Evolutionary conservation across 2,888 invertebrate genomes (phyloP).

Genomic region (Rhagophthalmus giganteus): DNA sequence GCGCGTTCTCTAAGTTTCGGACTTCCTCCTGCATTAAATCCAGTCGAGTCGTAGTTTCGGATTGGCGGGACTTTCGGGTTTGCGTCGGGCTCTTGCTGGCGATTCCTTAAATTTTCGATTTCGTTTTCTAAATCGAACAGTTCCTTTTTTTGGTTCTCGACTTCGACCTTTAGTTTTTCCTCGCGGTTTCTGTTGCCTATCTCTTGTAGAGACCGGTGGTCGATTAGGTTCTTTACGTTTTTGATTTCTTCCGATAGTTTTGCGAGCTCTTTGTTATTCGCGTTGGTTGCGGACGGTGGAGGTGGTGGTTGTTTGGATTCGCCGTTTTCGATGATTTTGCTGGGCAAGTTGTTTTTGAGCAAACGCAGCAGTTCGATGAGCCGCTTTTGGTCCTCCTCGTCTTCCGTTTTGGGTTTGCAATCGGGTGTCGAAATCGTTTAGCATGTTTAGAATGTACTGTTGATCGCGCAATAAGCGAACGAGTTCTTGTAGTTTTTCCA

Average conservation of each 20-base stretch:
- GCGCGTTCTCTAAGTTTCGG: no score
- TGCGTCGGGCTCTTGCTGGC: no score
- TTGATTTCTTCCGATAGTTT: slow-evolving; percentile 11
- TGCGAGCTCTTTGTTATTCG: slow-evolving; percentile 8
- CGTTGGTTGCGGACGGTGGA: no score
- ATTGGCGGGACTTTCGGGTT: no score
- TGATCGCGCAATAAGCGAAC: slow-evolving; percentile 47
- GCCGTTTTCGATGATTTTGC: no score
- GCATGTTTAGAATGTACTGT: slow-evolving; percentile 41
- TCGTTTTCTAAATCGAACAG: slow-evolving; percentile 2
- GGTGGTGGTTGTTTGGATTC: no score
- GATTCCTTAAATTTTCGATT: slow-evolving; percentile 6
- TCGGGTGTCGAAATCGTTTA: slow-evolving; percentile 33
- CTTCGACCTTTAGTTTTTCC: slow-evolving; percentile 4
- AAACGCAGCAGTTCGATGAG: slow-evolving; percentile 7
- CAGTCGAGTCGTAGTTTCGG: no score
- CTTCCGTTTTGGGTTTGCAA: slow-evolving; percentile 4
- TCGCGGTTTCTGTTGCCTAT: slow-evolving; percentile 3
- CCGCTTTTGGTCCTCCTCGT: slow-evolving; percentile 8
- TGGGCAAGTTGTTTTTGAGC: slow-evolving; percentile 15
- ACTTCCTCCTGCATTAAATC: no score
- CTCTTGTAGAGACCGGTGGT: no score
- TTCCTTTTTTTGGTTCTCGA: slow-evolving; percentile 8
- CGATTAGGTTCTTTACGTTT: background rate
- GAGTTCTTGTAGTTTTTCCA: slow-evolving; percentile 45